Evolutionary conservation across 2,797 vertebrate species (phyloP).

Genomic region (Loriculus beryllinus): DNA sequence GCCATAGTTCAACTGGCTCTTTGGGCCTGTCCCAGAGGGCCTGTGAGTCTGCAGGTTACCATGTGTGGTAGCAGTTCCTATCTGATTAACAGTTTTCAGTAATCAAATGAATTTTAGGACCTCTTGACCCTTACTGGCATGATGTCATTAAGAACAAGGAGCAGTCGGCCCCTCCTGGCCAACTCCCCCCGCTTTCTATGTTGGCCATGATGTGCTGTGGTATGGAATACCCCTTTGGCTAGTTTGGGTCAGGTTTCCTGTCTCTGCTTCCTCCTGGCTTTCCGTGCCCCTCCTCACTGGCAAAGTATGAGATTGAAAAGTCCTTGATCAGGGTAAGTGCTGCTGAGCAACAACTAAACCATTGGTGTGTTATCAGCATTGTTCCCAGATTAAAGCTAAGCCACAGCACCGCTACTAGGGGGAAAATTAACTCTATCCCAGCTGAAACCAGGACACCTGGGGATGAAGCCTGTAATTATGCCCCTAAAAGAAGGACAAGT

Average conservation of each 20-base stretch:
- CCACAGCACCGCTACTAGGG: neutral
- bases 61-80: neutral
- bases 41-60: neutral
- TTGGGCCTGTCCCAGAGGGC: neutral
- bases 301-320: neutral
- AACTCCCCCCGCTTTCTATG: neutral
- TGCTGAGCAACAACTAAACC: neutral
- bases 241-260: neutral
- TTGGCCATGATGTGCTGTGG: neutral
- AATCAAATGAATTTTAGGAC: neutral
- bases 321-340: neutral
- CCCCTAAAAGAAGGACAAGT: neutral
- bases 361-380: neutral
- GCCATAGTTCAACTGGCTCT: neutral
- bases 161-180: neutral
- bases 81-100: neutral
- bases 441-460: neutral
- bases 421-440: neutral
- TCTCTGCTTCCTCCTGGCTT: neutral
- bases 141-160: neutral
- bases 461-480: neutral
- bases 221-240: neutral
- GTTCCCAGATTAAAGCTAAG: neutral
- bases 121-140: neutral
- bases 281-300: neutral